Conservation (phyloP, 64 coral and sea anemone genomes). For the Actinia equina region DNA sequence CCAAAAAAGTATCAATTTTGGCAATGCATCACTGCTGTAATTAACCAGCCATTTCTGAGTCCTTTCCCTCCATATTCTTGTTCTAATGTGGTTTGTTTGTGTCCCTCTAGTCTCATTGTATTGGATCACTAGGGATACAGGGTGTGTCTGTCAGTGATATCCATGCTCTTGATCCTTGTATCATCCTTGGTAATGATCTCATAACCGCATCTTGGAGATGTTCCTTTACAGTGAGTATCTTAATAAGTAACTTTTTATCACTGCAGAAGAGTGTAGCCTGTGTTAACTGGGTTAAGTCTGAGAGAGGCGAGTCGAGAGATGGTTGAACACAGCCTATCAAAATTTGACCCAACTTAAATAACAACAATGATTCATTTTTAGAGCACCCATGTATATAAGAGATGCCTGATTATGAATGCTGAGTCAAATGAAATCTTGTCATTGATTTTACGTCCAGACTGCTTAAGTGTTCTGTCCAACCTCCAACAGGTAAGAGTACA, state of each 20-base stretch:
- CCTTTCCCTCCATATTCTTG: neutral
- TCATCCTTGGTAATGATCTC: slow-evolving; percentile 56
- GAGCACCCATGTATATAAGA: slow-evolving; percentile 21
- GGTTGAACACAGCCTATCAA: neutral
- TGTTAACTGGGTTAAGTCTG: too few relatives aligned
- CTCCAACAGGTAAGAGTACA: slow-evolving; percentile 28
- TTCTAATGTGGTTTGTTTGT: neutral
- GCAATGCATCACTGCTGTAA: too few relatives aligned
- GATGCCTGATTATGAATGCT: slow-evolving; percentile 10
- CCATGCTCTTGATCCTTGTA: slow-evolving; percentile 24
- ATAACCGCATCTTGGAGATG: slow-evolving; percentile 52
- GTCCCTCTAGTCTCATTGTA: neutral
- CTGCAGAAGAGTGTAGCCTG: too few relatives aligned
- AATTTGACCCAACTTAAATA: neutral
- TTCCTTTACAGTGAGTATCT: slow-evolving; percentile 37
- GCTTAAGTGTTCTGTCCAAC: slow-evolving; percentile 20
- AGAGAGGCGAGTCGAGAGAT: too few relatives aligned
- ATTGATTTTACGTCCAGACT: slow-evolving; percentile 47
- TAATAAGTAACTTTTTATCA: too few relatives aligned
- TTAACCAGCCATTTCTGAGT: too few relatives aligned
- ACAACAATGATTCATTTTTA: neutral
- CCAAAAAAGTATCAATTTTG: too few relatives aligned
- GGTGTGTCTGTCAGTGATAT: slow-evolving; percentile 23
- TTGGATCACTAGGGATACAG: neutral
- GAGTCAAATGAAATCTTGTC: slow-evolving; percentile 44